phyloP scores from a whole-genome alignment of 2,113 vertebrate genomes.

The Pituophis catenifer region DNA sequence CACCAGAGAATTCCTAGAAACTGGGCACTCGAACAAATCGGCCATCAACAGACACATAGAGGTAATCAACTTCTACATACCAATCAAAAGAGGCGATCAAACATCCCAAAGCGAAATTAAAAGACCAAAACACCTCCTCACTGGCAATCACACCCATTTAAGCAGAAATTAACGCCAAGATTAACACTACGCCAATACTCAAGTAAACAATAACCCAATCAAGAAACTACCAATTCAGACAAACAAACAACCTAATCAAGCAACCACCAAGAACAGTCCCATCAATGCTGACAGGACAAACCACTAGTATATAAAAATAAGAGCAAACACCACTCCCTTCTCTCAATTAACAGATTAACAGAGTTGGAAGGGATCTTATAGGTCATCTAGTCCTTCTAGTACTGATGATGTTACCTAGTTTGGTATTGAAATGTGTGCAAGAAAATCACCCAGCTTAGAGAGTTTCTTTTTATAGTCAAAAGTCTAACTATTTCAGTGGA shows the following conservation, averaged over 20 bases:
- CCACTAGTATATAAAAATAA: background rate
- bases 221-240: background rate
- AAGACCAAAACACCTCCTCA: background rate
- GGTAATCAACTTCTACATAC: background rate
- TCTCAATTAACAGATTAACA: no score
- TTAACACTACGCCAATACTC: background rate
- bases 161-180: background rate
- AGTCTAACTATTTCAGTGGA: background rate
- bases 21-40: background rate
- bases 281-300: background rate
- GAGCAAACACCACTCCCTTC: background rate
- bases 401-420: background rate
- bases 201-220: background rate
- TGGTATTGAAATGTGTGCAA: background rate
- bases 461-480: background rate
- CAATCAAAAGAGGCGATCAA: background rate
- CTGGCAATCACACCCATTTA: background rate
- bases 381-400: background rate
- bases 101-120: background rate
- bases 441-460: background rate
- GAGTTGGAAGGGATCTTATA: no score
- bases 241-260: background rate
- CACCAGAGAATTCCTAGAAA: background rate
- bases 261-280: background rate
- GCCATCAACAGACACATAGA: background rate